Percentiles rank a stretch among this genome's conserved stretches.
These are phyloP conservation scores for Cliona cf. orientalis DNA, from an alignment of 37 sponge, comb jelly and placozoan species.

Conservation along the genomic window DNA sequence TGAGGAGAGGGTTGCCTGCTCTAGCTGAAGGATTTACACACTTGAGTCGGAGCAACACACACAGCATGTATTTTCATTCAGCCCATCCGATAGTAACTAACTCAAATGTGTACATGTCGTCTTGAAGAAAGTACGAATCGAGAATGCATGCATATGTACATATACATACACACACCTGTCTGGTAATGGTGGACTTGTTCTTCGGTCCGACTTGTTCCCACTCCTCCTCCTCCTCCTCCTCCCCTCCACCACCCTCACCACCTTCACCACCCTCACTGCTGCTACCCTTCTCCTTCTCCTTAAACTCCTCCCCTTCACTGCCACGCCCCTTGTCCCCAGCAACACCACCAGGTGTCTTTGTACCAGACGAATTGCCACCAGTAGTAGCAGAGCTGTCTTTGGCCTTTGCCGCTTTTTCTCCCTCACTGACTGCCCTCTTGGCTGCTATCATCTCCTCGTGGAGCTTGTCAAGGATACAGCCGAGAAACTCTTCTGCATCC, in stretches of 20 bases:
- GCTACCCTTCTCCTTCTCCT: background rate
- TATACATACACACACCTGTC: conserved; percentile 52
- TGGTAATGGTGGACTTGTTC: conserved; percentile 92
- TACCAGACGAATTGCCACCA: background rate
- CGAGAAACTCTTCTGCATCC: conserved; percentile 99
- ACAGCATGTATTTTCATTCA: conserved; percentile 38
- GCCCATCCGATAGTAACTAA: background rate
- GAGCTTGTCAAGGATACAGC: conserved; percentile 80
- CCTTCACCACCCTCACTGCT: too few species aligned
- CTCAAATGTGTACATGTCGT: too few species aligned
- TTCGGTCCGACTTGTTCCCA: conserved; percentile 96
- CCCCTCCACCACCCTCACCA: conserved; percentile 1
- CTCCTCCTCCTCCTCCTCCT: conserved; percentile 39
- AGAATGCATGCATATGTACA: background rate
- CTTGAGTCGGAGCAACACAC: background rate
- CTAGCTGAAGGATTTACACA: conserved; percentile 46
- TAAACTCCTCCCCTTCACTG: background rate
- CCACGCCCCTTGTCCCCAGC: background rate
- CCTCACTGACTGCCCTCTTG: conserved; percentile 18
- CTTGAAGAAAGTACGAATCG: too few species aligned
- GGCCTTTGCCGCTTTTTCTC: background rate
- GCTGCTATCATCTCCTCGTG: conserved; percentile 95
- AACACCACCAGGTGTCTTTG: too few species aligned
- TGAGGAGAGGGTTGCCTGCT: background rate
- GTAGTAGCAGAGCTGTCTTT: background rate